phyloP scores from a whole-genome alignment of 2,113 vertebrate genomes.

The Willisornis vidua region DNA sequence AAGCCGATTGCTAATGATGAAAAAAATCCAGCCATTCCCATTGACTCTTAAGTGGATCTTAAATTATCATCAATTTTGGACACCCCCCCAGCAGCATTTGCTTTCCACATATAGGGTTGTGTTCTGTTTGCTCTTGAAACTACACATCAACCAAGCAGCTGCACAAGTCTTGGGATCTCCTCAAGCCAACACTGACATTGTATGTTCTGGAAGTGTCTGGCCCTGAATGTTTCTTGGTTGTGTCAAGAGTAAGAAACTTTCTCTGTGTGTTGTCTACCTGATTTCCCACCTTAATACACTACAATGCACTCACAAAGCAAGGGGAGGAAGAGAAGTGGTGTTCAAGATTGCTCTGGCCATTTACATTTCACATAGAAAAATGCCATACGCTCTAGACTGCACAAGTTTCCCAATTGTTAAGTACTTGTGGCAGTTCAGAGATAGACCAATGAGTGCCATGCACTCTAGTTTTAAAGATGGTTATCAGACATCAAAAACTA shows the following conservation, averaged over 20 bases:
- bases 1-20: neutral
- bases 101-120: neutral
- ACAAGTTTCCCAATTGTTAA: neutral
- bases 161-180: neutral
- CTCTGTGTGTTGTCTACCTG: neutral
- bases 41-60: neutral
- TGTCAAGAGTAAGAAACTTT: neutral
- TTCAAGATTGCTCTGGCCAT: neutral
- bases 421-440: neutral
- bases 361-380: neutral
- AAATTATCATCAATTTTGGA: neutral
- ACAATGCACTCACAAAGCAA: neutral
- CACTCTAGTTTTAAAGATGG: neutral
- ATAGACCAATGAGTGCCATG: neutral
- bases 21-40: neutral
- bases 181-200: neutral
- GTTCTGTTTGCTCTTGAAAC: neutral
- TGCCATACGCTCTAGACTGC: neutral
- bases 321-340: neutral
- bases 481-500: neutral
- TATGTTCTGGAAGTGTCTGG: neutral
- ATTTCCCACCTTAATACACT: neutral
- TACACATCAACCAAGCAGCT: neutral
- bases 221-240: neutral
- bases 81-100: accelerated